Evolutionary conservation across 2,888 invertebrate species (phyloP), one percentile per base, ranked within the genome.

Genomic region (Pammene aurita): DNA sequence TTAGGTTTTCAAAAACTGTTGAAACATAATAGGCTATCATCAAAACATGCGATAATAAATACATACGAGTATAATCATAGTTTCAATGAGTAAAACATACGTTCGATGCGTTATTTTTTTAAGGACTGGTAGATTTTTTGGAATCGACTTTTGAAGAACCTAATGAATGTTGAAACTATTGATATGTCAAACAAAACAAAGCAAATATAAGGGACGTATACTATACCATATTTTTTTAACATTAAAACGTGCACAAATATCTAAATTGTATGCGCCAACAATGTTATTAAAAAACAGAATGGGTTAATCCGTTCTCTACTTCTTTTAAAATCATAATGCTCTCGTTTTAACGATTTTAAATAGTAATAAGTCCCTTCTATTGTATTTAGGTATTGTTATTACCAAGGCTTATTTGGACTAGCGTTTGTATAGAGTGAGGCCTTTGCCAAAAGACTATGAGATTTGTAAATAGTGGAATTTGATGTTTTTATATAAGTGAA

Each of bases 381-480:
- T 26, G 26, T 35, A 11, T 60, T 58, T 26, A 38, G 11, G 16
- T 34, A 60, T 46, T 13, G 38, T 41, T 46, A 11, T 48, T 34
- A 7, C 46, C 60, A 60, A 60, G 60, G 60, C 34, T 46, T 11
- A 41, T 58, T n/a, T 5, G 44, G 46, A 38, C 44, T 38, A 26
- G 26, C n/a, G 18, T 52, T 41, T 18, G 34, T 41, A 14, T 10
- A 57, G n/a, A 58, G 54, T 60, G 60, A 41, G 41, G 62, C 46
- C 60, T 60, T 35, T 10, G 46, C 44, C 35, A 60, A 60, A 35
- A 48, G 48, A 46, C 60, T 42, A n/a, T n/a, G 7, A 35, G 11
- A 46, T 60, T 48, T 56, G 67, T 62, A 50, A 7, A 62, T 48
- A 55, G 64, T 55, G 64, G 55, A 64, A 64, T 54, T 42, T 42